Base-by-base conservation (phyloP, 92 coral and sea anemone genomes). In the Paramuricea clavata region DNA sequence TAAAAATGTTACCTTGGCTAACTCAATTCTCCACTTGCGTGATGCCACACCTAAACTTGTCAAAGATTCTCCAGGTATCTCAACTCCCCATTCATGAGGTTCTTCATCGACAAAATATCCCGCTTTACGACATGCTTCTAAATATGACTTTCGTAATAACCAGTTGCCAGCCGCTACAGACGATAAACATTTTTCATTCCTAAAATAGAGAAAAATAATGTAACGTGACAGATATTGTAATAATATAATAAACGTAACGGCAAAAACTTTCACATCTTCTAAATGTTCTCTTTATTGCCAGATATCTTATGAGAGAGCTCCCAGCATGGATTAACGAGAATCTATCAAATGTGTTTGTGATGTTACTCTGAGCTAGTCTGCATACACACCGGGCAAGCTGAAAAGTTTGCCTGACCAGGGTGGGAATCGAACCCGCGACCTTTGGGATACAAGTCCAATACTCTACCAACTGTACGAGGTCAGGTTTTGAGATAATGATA, bases 151-250 rank as follows among this genome's bases (percentile, higher is more conserved):
- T 90, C 92, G 99, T 1, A 96, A 92, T 34, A 96, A 93, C 99
- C 99, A 96, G 87, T 93, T 96, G 3, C 98, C 99, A 35, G 99
- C 99, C 3, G 98, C 98, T 56, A 95, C 90, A 3, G 99, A 95
- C 35, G 99, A 95, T 57, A 96, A 87, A 87, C 90, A 94, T 82
- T 96, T 96, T 86, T 96, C 99, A 85, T 94, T 96, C 64, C 99
- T 96, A 17, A 17, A 23, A 15, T 17, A 34, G 11, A 33, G 44
- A 68, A 67, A 23, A 5, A 72, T 27, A 54, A 52, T 12, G 11
- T 3, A 22, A 5, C 44, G 49, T 21, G 22, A 52, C 19, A 21
- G 12, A 52, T 52, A 52, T n/a, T 39, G 44, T 39, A 39, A 39
- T 4, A 39, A 39, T 39, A 10, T 4, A 39, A 39, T 39, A 39